Conservation (phyloP, 2,113 vertebrate species). For the Pseudorhombus dupliciocellatus region DNA sequence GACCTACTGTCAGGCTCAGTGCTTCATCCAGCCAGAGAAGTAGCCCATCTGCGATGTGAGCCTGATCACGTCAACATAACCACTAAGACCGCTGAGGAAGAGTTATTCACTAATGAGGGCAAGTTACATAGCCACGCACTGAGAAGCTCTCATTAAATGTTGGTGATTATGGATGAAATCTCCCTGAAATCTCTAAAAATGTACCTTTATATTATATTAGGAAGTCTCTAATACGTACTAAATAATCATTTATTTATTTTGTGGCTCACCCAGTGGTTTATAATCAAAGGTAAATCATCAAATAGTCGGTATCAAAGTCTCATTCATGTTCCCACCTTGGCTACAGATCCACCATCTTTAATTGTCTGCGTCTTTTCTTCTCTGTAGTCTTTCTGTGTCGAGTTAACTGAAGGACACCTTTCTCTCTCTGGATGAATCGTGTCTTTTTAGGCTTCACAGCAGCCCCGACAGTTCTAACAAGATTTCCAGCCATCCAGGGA, state of each 20-base stretch:
- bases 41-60: constrained; percentile 6
- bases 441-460: not conserved
- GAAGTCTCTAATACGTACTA: not conserved
- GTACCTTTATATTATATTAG: not conserved
- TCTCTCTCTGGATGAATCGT: not conserved
- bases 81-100: not conserved
- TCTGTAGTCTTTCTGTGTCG: not conserved
- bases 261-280: not conserved
- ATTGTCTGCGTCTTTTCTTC: not conserved
- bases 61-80: not conserved
- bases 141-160: not conserved
- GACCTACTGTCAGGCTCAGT: not conserved
- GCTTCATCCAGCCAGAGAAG: not conserved
- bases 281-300: not conserved
- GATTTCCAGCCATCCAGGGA: not conserved
- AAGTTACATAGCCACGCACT: not conserved
- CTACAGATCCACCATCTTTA: not conserved
- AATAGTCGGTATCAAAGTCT: not conserved
- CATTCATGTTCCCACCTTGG: not conserved
- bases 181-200: not conserved
- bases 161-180: not conserved
- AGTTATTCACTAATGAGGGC: not conserved
- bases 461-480: not conserved
- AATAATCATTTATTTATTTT: not conserved
- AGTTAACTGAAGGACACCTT: not conserved